Base-by-base conservation (phyloP, 2,888 invertebrate genomes). In the Meteorus cinctellus region DNA sequence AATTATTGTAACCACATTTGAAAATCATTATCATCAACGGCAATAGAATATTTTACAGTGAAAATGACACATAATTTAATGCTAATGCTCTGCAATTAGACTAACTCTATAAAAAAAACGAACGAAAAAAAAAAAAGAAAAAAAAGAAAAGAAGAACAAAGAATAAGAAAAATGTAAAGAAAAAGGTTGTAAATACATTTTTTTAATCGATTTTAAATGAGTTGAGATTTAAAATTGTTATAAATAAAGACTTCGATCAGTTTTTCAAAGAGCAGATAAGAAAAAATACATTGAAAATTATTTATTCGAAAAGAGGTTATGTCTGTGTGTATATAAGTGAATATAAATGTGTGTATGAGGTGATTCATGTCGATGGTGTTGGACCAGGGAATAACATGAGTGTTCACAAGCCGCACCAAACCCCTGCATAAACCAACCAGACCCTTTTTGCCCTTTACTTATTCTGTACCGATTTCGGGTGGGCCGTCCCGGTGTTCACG, bases 361-460 rank as follows among this genome's bases (percentile, higher is more conserved):
- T 87, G 86, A 86, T 87, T 87, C 87, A 87, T 86, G 81, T 67
- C 81, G 75, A 82, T 85, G 85, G 84, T 87, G 83, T 83, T 76
- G 84, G 78, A 84, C 82, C 83, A 85, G 86, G 85, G 86, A 86
- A 87, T 87, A 84, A 87, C 88, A 87, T 86, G 85, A 88, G 87
- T 87, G 86, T 84, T 87, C 87, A 86, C 88, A 87, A 86, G 85
- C 86, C 83, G 86, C 83, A 86, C 85, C 83, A 84, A 82, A 83
- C 68, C 59, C 48, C 59, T 34, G 19, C n/a, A 29, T 14, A 55
- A 68, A 75, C 66, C 51, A 19, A 34, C 45, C 63, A 45, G 51
- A 19, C 68, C 55, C 55, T 24, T 55, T 48, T 48, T n/a, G n/a
- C 48, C 6, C n/a, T 16, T 16, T n/a, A 55, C 55, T 19, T 55